Conservation (phyloP, 2,113 vertebrate genomes). For the Sterrhoptilus dennistouni region DNA sequence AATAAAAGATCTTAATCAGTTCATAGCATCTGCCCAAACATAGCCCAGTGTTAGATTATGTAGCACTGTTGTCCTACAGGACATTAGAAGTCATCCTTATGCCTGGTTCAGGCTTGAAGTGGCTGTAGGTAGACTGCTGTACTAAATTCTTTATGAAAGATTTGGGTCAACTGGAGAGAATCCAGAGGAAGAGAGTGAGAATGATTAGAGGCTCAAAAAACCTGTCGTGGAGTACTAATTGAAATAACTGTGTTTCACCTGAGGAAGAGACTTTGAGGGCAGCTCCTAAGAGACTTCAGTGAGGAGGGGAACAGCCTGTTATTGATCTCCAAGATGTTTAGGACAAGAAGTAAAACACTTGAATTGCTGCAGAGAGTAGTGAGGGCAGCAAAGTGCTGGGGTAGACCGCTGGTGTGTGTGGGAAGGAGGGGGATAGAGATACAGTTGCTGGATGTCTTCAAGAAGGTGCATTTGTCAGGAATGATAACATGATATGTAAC, state of each 20-base stretch:
- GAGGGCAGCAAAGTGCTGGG: neutral
- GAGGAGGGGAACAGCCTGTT: neutral
- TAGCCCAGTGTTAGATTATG: neutral
- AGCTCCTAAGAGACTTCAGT: neutral
- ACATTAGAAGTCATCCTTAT: neutral
- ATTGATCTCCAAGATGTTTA: neutral
- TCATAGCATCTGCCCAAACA: neutral
- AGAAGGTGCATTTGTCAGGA: neutral
- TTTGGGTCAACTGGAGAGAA: slow-evolving; percentile 7
- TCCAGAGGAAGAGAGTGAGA: neutral
- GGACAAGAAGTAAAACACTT: neutral
- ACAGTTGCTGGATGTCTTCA: neutral
- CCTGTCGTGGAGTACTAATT: neutral
- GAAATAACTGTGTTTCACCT: neutral
- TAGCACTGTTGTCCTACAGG: neutral
- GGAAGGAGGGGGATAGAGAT: neutral
- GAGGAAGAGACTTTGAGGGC: neutral
- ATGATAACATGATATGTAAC: neutral
- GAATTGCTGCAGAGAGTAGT: neutral
- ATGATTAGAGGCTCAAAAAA: neutral
- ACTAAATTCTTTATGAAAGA: slow-evolving; percentile 1
- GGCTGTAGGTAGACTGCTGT: neutral
- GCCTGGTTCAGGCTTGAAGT: neutral
- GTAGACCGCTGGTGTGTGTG: neutral
- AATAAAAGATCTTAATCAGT: neutral